These are phyloP conservation scores for Quadriops clusia DNA, from an alignment of 2,888 invertebrate species.

Conservation along the genomic window DNA sequence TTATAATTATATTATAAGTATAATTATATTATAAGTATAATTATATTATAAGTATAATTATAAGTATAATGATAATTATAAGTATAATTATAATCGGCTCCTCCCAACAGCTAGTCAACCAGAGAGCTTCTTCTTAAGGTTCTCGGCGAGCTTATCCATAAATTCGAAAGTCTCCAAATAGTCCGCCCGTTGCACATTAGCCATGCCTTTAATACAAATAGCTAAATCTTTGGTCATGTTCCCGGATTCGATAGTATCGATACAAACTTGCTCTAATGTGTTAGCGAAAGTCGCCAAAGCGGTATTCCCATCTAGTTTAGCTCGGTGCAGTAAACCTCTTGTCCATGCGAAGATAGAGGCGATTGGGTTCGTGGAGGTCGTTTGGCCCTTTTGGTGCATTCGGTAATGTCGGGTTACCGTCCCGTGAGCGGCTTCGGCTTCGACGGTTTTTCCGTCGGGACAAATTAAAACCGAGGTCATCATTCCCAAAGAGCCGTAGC, in stretches of 20 bases:
- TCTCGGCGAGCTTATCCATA: constrained; percentile 87
- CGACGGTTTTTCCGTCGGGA: constrained; percentile 96
- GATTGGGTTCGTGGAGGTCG: constrained; percentile 97
- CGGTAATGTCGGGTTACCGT: constrained; percentile 88
- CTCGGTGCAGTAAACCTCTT: constrained; percentile 82
- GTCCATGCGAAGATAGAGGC: constrained; percentile 99
- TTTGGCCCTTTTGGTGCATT: constrained; percentile 85
- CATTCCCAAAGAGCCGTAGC: constrained; percentile 88
- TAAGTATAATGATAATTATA: too few relatives aligned
- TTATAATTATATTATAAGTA: too few relatives aligned
- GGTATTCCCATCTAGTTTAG: constrained; percentile 80
- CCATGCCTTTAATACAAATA: constrained; percentile 92
- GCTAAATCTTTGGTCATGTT: constrained; percentile 98
- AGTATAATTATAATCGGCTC: too few relatives aligned
- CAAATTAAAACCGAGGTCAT: constrained; percentile 97
- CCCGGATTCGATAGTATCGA: constrained; percentile 90
- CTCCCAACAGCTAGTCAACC: too few relatives aligned
- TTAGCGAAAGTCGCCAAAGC: constrained; percentile 70
- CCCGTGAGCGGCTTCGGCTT: constrained; percentile 97
- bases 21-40: too few relatives aligned
- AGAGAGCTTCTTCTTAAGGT: constrained; percentile 54
- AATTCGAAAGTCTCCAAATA: constrained; percentile 97
- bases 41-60: too few relatives aligned
- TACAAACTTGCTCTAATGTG: constrained; percentile 78
- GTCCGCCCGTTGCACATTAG: constrained; percentile 61